These are phyloP conservation scores for Pteromalus puparum DNA, from an alignment of 1,140 invertebrate genomes.

Conservation along the genomic window DNA sequence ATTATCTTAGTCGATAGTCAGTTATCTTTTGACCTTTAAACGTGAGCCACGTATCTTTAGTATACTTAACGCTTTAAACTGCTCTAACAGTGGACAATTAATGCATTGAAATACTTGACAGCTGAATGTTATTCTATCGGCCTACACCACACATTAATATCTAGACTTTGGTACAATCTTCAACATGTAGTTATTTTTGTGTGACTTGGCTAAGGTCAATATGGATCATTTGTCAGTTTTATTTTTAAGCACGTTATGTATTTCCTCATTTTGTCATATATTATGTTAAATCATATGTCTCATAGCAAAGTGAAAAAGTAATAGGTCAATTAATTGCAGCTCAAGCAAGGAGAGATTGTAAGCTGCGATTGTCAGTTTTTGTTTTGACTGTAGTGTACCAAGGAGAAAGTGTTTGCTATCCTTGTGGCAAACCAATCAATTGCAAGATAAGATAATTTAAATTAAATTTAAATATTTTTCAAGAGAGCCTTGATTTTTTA, in stretches of 20 bases:
- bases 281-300: slow-evolving; percentile 22
- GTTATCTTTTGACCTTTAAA: slow-evolving; percentile 54
- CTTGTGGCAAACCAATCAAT: no score
- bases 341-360: not conserved
- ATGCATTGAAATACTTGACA: slow-evolving; percentile 27
- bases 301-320: not conserved
- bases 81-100: slow-evolving; percentile 31
- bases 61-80: slow-evolving; percentile 26
- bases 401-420: not conserved
- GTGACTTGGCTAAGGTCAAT: slow-evolving; percentile 52
- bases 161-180: slow-evolving; percentile 24
- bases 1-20: slow-evolving; percentile 45
- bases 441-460: no score
- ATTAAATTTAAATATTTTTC: no score
- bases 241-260: slow-evolving; percentile 46
- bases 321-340: not conserved
- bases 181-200: slow-evolving; percentile 53
- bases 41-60: slow-evolving; percentile 24
- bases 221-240: slow-evolving; percentile 52
- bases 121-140: slow-evolving; percentile 25
- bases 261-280: slow-evolving; percentile 25
- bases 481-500: no score
- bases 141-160: slow-evolving; percentile 26
- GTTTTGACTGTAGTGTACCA: not conserved
- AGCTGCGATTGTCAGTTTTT: not conserved